A percentile compares a stretch with the other conserved stretches of the same genome.
Evolutionary conservation across 2,113 vertebrate genomes (phyloP).

Genomic region (Neogobius melanostomus): DNA sequence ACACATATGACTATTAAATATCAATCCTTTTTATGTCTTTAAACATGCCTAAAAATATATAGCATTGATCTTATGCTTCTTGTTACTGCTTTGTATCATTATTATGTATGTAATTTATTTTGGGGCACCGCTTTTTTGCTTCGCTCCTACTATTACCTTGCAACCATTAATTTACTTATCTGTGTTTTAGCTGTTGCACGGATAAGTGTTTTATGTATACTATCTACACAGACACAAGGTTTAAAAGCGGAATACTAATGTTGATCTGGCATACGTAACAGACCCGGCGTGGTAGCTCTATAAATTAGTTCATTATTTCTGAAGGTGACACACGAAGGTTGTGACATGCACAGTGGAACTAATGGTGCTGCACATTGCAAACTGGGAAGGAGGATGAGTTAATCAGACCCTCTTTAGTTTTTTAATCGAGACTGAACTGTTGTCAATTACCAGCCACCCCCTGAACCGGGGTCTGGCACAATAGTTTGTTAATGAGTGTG

Average conservation of each 20-base stretch:
- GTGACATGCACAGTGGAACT: constrained; percentile 11
- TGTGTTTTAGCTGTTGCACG: too few relatives aligned
- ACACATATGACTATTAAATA: too few relatives aligned
- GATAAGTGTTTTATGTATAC: not conserved
- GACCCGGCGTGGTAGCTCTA: not conserved
- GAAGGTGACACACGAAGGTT: constrained; percentile 42
- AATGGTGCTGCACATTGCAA: constrained; percentile 31
- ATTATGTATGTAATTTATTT: too few relatives aligned
- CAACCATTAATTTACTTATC: too few relatives aligned
- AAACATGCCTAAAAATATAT: too few relatives aligned
- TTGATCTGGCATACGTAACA: not conserved
- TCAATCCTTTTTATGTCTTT: too few relatives aligned
- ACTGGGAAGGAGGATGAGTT: constrained; percentile 38
- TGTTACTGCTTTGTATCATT: too few relatives aligned
- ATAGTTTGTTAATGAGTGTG: constrained; percentile 58
- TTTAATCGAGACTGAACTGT: constrained; percentile 48
- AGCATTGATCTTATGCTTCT: too few relatives aligned
- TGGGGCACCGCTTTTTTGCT: too few relatives aligned
- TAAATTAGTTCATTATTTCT: constrained; percentile 44
- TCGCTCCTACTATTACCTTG: too few relatives aligned
- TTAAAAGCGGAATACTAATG: constrained; percentile 1
- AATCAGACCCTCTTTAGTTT: constrained; percentile 51
- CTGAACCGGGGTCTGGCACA: constrained; percentile 43
- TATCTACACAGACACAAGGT: not conserved
- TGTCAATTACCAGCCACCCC: constrained; percentile 54